Evolutionary conservation across 2,797 vertebrate genomes (phyloP).

Genomic region (Micropoecilia bifurca): DNA sequence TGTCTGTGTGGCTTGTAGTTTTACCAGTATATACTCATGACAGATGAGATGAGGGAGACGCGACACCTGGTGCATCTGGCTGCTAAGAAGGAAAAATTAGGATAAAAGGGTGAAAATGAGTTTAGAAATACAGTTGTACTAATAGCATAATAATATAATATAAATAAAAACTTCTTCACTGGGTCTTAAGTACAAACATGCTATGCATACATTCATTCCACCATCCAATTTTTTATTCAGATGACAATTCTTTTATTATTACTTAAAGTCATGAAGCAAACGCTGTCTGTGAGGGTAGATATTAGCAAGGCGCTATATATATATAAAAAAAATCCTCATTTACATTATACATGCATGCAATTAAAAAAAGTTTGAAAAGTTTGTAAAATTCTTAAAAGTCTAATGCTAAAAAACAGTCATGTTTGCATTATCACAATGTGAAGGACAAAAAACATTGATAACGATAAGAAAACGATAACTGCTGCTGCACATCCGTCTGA

Average conservation of each 20-base stretch:
- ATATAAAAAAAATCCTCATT: not conserved
- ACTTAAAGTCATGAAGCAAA: not conserved
- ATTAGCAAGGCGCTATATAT: not conserved
- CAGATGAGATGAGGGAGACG: constrained; percentile 3
- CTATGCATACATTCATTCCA: not conserved
- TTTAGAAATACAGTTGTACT: not conserved
- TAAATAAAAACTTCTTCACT: not conserved
- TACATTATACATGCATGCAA: not conserved
- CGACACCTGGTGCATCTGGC: not conserved
- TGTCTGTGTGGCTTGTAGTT: not conserved
- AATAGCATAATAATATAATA: too few species aligned
- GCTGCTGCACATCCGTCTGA: not conserved
- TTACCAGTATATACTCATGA: constrained; percentile 1
- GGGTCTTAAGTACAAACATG: not conserved
- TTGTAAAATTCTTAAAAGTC: not conserved
- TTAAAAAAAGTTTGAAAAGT: not conserved
- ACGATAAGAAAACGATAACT: not conserved
- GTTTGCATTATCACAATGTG: not conserved
- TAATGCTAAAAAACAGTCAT: not conserved
- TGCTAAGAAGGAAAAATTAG: not conserved
- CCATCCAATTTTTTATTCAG: not conserved
- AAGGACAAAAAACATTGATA: not conserved
- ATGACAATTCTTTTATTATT: not conserved
- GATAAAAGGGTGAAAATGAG: not conserved
- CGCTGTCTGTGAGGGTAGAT: not conserved